Percentiles rank a stretch among this genome's conserved stretches.
phyloP scores from a whole-genome alignment of 2,888 invertebrate species.

The Stenolophus ochropezus region DNA sequence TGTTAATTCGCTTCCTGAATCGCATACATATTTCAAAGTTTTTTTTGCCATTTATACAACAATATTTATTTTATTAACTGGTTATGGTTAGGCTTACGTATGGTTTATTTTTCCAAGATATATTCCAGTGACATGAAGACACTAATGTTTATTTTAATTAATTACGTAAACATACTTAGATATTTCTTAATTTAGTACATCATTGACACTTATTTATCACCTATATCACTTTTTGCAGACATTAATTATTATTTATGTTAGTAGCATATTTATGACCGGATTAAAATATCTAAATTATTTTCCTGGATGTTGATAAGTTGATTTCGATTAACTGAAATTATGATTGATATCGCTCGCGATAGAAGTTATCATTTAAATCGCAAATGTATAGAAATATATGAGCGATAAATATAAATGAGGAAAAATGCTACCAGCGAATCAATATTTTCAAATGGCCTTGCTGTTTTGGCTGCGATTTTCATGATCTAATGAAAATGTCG shows the following conservation, averaged over 20 bases:
- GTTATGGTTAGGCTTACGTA: constrained; percentile 5
- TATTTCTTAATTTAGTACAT: constrained; percentile 15
- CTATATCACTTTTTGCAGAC: not conserved
- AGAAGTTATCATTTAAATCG: constrained; percentile 32
- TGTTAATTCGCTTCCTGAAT: not conserved
- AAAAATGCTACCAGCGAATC: constrained; percentile 29
- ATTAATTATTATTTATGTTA: not conserved
- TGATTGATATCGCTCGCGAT: constrained; percentile 33
- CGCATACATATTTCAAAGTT: constrained; percentile 1
- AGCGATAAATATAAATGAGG: constrained; percentile 21
- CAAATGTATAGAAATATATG: constrained; percentile 16
- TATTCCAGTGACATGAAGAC: constrained; percentile 14
- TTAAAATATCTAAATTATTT: not conserved
- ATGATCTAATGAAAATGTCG: constrained; percentile 22
- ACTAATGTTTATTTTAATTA: constrained; percentile 1
- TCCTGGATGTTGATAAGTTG: not conserved
- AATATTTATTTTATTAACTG: constrained; percentile 20
- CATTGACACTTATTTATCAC: not conserved
- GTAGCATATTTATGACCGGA: not conserved
- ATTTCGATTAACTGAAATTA: constrained; percentile 46
- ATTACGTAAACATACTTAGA: constrained; percentile 5
- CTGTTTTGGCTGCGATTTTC: not conserved
- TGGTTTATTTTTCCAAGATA: constrained; percentile 6
- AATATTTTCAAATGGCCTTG: constrained; percentile 27
- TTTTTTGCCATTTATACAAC: not conserved